A percentile compares a stretch with the other conserved stretches of the same genome.
phyloP scores from a whole-genome alignment of 2,888 invertebrate genomes.

The Brachyopa scutellaris region DNA sequence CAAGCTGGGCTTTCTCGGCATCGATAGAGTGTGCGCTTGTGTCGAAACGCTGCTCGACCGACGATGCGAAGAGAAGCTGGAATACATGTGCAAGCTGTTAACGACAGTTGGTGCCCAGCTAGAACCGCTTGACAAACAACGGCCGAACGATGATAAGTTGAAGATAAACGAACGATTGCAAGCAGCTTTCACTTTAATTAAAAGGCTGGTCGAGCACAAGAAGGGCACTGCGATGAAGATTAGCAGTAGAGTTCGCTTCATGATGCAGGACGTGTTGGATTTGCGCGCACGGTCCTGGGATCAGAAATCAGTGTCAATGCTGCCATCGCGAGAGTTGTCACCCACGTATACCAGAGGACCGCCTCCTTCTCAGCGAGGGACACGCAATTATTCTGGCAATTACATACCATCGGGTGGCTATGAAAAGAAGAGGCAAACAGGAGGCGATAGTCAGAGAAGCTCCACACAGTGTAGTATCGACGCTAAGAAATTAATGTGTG shows the following conservation, averaged over 20 bases:
- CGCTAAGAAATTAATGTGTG: slow-evolving; percentile 77
- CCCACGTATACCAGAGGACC: slow-evolving; percentile 61
- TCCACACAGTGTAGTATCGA: slow-evolving; percentile 76
- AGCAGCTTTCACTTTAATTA: slow-evolving; percentile 29
- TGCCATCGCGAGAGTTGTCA: slow-evolving; percentile 32
- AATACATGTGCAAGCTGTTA: slow-evolving; percentile 80
- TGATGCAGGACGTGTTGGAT: slow-evolving; percentile 80
- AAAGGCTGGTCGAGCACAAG: slow-evolving; percentile 26
- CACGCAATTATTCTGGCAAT: slow-evolving; percentile 37
- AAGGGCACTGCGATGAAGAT: slow-evolving; percentile 74
- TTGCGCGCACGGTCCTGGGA: slow-evolving; percentile 78
- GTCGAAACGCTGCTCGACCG: slow-evolving; percentile 78
- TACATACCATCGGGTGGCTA: slow-evolving; percentile 32
- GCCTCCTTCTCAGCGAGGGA: slow-evolving; percentile 17
- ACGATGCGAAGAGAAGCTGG: slow-evolving; percentile 79
- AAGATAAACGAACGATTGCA: slow-evolving; percentile 24
- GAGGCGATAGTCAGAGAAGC: slow-evolving; percentile 73
- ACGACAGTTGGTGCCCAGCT: slow-evolving; percentile 79
- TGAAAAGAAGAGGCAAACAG: slow-evolving; percentile 38
- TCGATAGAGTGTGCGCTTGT: slow-evolving; percentile 77
- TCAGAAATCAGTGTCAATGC: slow-evolving; percentile 66
- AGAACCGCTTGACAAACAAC: slow-evolving; percentile 73
- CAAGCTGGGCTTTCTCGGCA: slow-evolving; percentile 77
- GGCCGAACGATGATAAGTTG: slow-evolving; percentile 69
- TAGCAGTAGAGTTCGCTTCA: slow-evolving; percentile 80